These are phyloP conservation scores for Drosophila hamatofila DNA, from an alignment of 2,888 invertebrate species.

Conservation along the genomic window DNA sequence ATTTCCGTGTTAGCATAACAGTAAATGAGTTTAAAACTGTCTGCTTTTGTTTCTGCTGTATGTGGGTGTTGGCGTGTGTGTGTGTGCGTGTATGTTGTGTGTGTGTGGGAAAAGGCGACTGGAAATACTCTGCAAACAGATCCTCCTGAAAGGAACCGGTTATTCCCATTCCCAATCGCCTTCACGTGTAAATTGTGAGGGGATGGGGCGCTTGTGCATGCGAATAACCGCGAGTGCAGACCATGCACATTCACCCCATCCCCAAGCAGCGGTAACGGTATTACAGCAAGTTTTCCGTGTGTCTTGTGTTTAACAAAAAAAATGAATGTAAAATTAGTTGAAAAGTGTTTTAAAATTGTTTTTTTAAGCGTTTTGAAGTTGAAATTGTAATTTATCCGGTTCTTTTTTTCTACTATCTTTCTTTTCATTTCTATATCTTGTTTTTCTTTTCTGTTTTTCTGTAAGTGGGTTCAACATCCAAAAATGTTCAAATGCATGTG, in stretches of 20 bases:
- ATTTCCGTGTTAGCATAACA: constrained; percentile 74
- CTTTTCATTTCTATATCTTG: constrained; percentile 20
- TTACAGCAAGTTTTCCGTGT: constrained; percentile 43
- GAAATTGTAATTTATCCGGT: constrained; percentile 77
- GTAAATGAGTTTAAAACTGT: constrained; percentile 51
- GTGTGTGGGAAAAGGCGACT: constrained; percentile 14
- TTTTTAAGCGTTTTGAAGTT: constrained; percentile 81
- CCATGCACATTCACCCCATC: constrained; percentile 53
- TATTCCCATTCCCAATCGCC: constrained; percentile 55
- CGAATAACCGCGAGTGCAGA: constrained; percentile 58
- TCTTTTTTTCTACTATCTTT: constrained; percentile 21
- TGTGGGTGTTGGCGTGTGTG: background rate
- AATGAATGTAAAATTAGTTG: constrained; percentile 73
- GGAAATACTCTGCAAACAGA: constrained; percentile 32
- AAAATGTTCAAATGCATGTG: constrained; percentile 71
- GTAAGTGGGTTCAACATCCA: constrained; percentile 57
- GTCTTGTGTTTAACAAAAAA: constrained; percentile 65
- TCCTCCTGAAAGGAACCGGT: constrained; percentile 35
- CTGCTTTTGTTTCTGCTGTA: constrained; percentile 44
- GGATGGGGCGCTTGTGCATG: constrained; percentile 58
- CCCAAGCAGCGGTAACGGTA: constrained; percentile 30
- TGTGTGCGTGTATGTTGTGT: constrained; percentile 1
- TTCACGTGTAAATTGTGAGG: constrained; percentile 45
- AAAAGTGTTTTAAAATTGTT: constrained; percentile 76
- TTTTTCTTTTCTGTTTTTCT: constrained; percentile 23